phyloP scores from a whole-genome alignment of 2,797 vertebrate species.

The Harpagifer antarcticus region DNA sequence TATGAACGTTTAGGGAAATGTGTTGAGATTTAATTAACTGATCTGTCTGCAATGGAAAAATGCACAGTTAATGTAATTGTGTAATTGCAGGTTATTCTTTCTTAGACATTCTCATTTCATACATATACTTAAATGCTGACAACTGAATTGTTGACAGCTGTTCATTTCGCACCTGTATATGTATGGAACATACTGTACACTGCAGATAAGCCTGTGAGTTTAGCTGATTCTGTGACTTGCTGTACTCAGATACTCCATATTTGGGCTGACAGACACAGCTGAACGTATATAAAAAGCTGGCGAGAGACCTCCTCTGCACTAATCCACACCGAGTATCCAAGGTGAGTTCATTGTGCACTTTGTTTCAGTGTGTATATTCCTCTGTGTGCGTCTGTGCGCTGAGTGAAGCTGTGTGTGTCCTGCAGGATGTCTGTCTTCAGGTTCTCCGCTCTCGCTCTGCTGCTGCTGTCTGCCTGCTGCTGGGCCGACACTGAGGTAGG shows the following conservation, averaged over 20 bases:
- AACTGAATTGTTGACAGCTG: too few relatives aligned
- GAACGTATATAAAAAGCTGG: slow-evolving; percentile 32
- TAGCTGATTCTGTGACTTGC: slow-evolving; percentile 3
- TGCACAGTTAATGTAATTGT: too few relatives aligned
- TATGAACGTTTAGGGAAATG: too few relatives aligned
- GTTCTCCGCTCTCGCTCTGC: slow-evolving; percentile 50
- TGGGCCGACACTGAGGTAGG: slow-evolving; percentile 53
- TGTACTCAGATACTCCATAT: slow-evolving; percentile 27
- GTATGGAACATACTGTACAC: not conserved
- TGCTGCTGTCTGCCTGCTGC: slow-evolving; percentile 57
- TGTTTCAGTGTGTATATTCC: not conserved
- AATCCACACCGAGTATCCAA: slow-evolving; percentile 13
- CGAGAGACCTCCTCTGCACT: not conserved
- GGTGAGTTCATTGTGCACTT: slow-evolving; percentile 24
- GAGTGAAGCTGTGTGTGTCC: slow-evolving; percentile 9
- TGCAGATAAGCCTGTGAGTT: slow-evolving; percentile 28
- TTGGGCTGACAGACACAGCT: not conserved
- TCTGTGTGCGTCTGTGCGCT: not conserved
- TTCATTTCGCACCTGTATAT: not conserved
- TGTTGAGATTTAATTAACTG: too few relatives aligned
- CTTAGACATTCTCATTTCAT: too few relatives aligned
- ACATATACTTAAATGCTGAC: too few relatives aligned
- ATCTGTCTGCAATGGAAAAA: too few relatives aligned
- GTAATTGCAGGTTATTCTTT: too few relatives aligned
- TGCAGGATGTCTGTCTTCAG: slow-evolving; percentile 42